Percentiles rank a stretch among this genome's conserved stretches.
Conservation (phyloP, 2,888 invertebrate species). For the Carcina quercana region DNA sequence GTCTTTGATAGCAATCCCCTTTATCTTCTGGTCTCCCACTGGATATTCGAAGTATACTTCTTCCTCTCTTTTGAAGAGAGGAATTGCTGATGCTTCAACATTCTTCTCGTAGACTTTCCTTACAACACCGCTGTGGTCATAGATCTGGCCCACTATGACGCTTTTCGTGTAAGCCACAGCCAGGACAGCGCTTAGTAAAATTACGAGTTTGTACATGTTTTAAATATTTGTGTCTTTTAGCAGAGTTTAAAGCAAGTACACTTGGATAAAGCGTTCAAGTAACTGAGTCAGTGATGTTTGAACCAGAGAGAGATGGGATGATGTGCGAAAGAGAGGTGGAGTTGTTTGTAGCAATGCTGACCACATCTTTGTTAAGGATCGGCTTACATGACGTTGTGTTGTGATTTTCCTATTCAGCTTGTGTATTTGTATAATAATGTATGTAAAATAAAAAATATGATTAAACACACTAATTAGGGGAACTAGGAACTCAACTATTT, state of each 20-base stretch:
- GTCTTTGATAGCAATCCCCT: constrained; percentile 59
- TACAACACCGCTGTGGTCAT: constrained; percentile 35
- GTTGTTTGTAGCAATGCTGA: constrained; percentile 8
- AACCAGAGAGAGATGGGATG: constrained; percentile 8
- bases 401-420: no score
- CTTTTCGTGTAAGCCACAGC: constrained; percentile 30
- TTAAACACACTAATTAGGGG: no score
- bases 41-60: constrained; percentile 44
- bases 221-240: no score
- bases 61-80: constrained; percentile 41
- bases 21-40: constrained; percentile 44
- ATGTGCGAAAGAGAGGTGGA: constrained; percentile 11
- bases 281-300: not conserved
- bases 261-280: no score
- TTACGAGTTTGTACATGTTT: constrained; percentile 26
- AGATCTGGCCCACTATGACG: constrained; percentile 48
- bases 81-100: constrained; percentile 31
- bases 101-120: constrained; percentile 41
- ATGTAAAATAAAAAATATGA: no score
- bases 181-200: constrained; percentile 26
- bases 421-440: no score
- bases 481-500: no score
- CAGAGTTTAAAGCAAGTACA: no score
- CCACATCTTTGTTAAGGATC: no score
- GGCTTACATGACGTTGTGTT: no score